phyloP scores from a whole-genome alignment of 2,888 invertebrate genomes.

The Lasioglossum pauxillum region DNA sequence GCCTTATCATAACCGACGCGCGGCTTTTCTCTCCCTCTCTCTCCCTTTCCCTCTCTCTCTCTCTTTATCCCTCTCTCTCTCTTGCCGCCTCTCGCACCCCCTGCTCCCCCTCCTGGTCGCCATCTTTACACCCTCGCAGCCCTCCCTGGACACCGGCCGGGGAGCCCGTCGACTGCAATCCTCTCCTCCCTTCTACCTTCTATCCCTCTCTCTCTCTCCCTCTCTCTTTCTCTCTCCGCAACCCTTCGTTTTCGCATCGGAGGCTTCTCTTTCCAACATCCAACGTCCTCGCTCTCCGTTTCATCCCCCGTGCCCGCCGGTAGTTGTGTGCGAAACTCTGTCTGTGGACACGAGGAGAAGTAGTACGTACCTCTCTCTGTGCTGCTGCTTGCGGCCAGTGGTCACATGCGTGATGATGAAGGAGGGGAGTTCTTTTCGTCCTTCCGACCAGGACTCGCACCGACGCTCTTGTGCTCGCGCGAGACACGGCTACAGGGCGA shows the following conservation, averaged over 20 bases:
- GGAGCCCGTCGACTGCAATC: slow-evolving; percentile 64
- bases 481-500: slow-evolving; percentile 5
- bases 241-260: slow-evolving; percentile 48
- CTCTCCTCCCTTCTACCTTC: slow-evolving; percentile 26
- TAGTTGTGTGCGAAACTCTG: background rate
- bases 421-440: slow-evolving; percentile 71
- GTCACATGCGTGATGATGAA: slow-evolving; percentile 77
- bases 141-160: slow-evolving; percentile 68
- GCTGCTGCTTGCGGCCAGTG: slow-evolving; percentile 70
- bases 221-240: slow-evolving; percentile 1
- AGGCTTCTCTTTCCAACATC: slow-evolving; percentile 49
- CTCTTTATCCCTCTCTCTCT: slow-evolving; percentile 27
- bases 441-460: slow-evolving; percentile 64
- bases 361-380: slow-evolving; percentile 15
- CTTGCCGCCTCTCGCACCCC: slow-evolving; percentile 2
- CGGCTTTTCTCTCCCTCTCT: slow-evolving; percentile 69
- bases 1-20: slow-evolving; percentile 85
- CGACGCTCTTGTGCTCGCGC: slow-evolving; percentile 51
- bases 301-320: slow-evolving; percentile 5
- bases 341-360: slow-evolving; percentile 14
- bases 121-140: slow-evolving; percentile 82
- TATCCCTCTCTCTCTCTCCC: slow-evolving; percentile 12
- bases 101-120: slow-evolving; percentile 74
- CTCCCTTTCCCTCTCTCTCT: slow-evolving; percentile 29
- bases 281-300: slow-evolving; percentile 22